Evolutionary conservation across 2,888 invertebrate genomes (phyloP), one percentile per base, ranked within the genome.

Genomic region (Luperina nickerlii): DNA sequence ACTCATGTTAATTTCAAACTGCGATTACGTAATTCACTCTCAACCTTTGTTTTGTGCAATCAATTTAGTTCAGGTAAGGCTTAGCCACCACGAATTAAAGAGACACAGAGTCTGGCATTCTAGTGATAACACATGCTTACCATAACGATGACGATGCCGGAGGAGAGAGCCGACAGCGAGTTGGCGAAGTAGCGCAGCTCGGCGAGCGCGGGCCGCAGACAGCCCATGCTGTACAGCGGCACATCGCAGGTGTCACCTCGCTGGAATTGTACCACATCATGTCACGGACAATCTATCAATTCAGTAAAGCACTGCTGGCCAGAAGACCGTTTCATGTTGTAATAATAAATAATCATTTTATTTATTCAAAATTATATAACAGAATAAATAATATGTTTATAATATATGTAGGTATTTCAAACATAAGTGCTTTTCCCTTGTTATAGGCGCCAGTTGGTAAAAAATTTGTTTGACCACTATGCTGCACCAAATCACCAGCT

Each of bases 91-190:
- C 24, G 11, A 38, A 24, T 38, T 13, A 66, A 38, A 42, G 3
- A 38, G 24, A 7, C 20, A 38, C 11, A 27, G 18, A 38, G 13
- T 66, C 24, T 66, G 38, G 24, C 24, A 13, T 38, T 24, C 13
- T 24, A 24, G 38, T 66, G 4, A 24, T 24, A 42, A 65, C 38
- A 66, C n/a, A n/a, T 54, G 76, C 83, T 90, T 89, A 96, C 96
- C 95, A 96, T 90, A 68, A 96, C 92, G n/a, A 95, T 83, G 74
- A 96, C 91, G 66, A 96, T 92, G 54, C 94, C 93, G 6, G 94
- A 92, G 27, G 94, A 91, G n/a, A 96, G 92, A 8, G 93, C 91
- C 0, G 94, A 90, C 38, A 95, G 86, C 0, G 95, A 92, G 88
- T 94, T 94, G 75, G 91, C 90, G 84, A 88, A 96, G 89, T 90